Evolutionary conservation across 1,140 invertebrate species (phyloP).

Genomic region (Polyergus mexicanus): DNA sequence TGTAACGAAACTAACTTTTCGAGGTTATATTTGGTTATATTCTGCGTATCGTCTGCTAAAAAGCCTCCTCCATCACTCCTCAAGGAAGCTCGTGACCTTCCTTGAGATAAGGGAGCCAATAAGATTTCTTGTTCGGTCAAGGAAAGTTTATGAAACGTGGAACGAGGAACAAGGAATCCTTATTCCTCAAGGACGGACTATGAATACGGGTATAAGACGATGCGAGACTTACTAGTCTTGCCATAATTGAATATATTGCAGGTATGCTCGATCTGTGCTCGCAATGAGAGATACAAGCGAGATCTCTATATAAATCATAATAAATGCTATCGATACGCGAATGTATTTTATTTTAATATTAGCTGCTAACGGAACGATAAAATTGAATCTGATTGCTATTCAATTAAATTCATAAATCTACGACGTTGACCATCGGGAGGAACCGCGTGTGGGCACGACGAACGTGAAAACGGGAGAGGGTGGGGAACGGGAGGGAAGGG

Average conservation of each 20-base stretch:
- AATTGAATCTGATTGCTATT: conserved; percentile 54
- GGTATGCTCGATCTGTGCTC: background rate
- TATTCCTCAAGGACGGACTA: too few species aligned
- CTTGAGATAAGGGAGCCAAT: too few species aligned
- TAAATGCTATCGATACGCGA: background rate
- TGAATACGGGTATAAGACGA: too few species aligned
- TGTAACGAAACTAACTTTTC: too few species aligned
- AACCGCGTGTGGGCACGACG: conserved; percentile 37
- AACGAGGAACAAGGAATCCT: too few species aligned
- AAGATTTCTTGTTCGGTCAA: too few species aligned
- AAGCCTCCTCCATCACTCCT: too few species aligned
- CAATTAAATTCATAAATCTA: conserved; percentile 56
- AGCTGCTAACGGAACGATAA: conserved; percentile 6
- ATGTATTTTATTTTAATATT: conserved; percentile 24
- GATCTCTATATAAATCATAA: conserved; percentile 17
- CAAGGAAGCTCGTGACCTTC: too few species aligned
- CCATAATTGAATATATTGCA: background rate
- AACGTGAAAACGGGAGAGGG: conserved; percentile 35
- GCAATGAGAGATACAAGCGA: background rate
- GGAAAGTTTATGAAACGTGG: too few species aligned
- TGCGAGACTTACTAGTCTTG: background rate
- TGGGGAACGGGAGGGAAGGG: background rate
- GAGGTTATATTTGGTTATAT: too few species aligned
- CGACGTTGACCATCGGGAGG: conserved; percentile 12
- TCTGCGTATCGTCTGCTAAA: too few species aligned